Base-by-base conservation (phyloP, 2,113 vertebrate species). In the Laticauda laticaudata region DNA sequence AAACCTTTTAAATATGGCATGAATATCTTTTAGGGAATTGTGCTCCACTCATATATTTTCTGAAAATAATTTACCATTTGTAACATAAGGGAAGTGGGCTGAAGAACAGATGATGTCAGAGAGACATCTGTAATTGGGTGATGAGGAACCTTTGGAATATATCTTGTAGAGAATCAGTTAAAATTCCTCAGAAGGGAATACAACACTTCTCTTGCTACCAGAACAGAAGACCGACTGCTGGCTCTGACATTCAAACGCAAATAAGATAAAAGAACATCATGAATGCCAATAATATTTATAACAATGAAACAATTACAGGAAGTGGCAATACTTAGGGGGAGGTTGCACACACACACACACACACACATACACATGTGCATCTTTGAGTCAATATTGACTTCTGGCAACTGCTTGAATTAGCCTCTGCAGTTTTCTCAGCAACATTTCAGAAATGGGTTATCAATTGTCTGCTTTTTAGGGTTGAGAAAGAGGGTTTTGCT, bases 71-170 rank as follows among this genome's bases (percentile, higher is more conserved):
- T 93, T 90, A 90, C 20, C 69, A 93, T 51, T 57, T 90, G 88
- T 75, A 93, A 53, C 92, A 93, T 93, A 93, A 90, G 88, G 56
- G 56, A 29, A 81, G 92, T 90, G 88, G 92, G 88, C 90, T 59
- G 92, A 55, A 90, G 69, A 86, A 93, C 88, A 93, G 88, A 92
- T 90, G 21, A 89, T 81, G 88, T 51, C 69, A 39, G 69, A 90
- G 69, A 93, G 45, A 88, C 92, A 39, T 39, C 34, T 39, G 34
- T 39, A 39, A 39, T 55, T 81, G 87, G 64, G 64, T 34, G 87
- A 53, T 89, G 64, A 75, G 53, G 81, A 85, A 43, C 69, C 48
- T 86, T 93, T 90, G 69, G 54, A 86, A 89, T 18, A 5, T 14
- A 90, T 90, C 88, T 92, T 57, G 29, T 75, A 86, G 29, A 90